Conservation (phyloP, 2,888 invertebrate genomes). For the Himalopsyche japonica region DNA sequence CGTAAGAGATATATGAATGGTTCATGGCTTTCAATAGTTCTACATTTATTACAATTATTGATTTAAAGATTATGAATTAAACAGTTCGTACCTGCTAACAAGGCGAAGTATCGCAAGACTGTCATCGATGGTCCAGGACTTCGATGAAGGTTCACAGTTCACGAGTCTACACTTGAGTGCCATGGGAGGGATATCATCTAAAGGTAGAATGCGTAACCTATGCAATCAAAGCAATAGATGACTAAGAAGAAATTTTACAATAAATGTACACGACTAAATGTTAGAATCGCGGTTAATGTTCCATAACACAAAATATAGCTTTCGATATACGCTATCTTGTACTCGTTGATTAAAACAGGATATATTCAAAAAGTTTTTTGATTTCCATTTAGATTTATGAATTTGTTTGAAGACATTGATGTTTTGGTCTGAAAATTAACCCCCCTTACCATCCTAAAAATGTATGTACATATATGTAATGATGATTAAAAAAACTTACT, state of each 20-base stretch:
- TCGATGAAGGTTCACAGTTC: constrained; percentile 58
- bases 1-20: too few species aligned
- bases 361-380: too few species aligned
- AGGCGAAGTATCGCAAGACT: constrained; percentile 62
- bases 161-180: constrained; percentile 64
- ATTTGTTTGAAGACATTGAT: too few species aligned
- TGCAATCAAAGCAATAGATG: constrained; percentile 25
- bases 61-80: not conserved
- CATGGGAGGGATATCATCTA: constrained; percentile 53
- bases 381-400: too few species aligned
- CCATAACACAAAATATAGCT: too few species aligned
- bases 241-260: constrained; percentile 6
- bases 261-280: constrained; percentile 21
- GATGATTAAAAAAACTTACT: not conserved
- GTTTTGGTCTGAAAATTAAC: too few species aligned
- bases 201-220: constrained; percentile 58
- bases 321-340: too few species aligned
- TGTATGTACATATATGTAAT: constrained; percentile 4
- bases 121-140: constrained; percentile 60
- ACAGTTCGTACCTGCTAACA: constrained; percentile 59
- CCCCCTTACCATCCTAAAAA: too few species aligned
- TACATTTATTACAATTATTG: not conserved
- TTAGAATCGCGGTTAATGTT: not conserved
- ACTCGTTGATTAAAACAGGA: too few species aligned
- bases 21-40: too few species aligned